phyloP scores from a whole-genome alignment of 1,140 invertebrate species.

The Lordiphosa collinella region DNA sequence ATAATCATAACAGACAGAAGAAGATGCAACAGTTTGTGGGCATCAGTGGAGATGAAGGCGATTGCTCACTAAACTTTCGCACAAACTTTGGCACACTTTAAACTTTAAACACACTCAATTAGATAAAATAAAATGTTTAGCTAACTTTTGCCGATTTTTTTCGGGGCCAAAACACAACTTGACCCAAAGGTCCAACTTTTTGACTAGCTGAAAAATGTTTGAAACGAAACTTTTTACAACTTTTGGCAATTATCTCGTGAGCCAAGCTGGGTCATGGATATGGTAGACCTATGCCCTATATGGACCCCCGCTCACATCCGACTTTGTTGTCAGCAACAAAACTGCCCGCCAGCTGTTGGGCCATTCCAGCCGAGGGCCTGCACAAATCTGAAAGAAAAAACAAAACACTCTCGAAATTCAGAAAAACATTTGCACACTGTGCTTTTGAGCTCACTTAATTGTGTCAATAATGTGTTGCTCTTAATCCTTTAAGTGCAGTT shows the following conservation, averaged over 20 bases:
- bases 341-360: slow-evolving; percentile 4
- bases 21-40: slow-evolving; percentile 13
- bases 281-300: slow-evolving; percentile 22
- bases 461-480: slow-evolving; percentile 49
- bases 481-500: slow-evolving; percentile 64
- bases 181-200: slow-evolving; percentile 72
- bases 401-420: slow-evolving; percentile 9
- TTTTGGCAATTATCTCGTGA: slow-evolving; percentile 74
- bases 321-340: no score
- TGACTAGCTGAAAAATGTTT: slow-evolving; percentile 76
- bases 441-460: slow-evolving; percentile 27
- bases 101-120: slow-evolving; percentile 77
- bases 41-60: slow-evolving; percentile 45
- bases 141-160: slow-evolving; percentile 48
- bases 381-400: slow-evolving; percentile 6
- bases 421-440: slow-evolving; percentile 17
- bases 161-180: slow-evolving; percentile 59
- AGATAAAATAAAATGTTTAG: slow-evolving; percentile 77
- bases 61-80: slow-evolving; percentile 32
- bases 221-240: slow-evolving; percentile 54
- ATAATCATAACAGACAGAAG: slow-evolving; percentile 6
- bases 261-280: slow-evolving; percentile 41
- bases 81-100: slow-evolving; percentile 71
- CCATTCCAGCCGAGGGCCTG: slow-evolving; percentile 22
- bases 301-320: background rate